Evolutionary conservation across 2,888 invertebrate genomes (phyloP), one percentile per base, ranked within the genome.

Genomic region (Hermaeophaga mercurialis): DNA sequence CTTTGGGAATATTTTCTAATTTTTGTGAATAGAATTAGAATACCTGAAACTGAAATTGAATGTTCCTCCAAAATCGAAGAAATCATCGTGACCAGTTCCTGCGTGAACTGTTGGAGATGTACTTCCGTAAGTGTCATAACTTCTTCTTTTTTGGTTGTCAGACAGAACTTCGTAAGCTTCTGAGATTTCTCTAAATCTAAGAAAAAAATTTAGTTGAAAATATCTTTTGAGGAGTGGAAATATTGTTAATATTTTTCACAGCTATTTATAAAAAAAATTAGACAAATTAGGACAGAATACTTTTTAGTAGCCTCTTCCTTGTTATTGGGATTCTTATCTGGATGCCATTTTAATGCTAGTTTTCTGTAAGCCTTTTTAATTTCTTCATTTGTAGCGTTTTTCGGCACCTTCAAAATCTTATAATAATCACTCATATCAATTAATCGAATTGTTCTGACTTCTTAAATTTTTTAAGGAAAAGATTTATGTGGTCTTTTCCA

Each of bases 151-250:
- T 11, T 48, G 56, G 4, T 14, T 14, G 31, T 62, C 60, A 1
- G 62, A 60, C 11, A 62, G 18, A 11, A 62, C 48, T 47, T 62
- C 62, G 44, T 62, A 62, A 7, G 62, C 62, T 44, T 62, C 60
- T 9, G 62, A 62, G n/a, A 62, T 62, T 22, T 62, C 62, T 34
- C 54, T 56, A 39, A 62, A 62, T 31, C 43, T 43, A 8, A 8
- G 26, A 43, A 33, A 33, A 3, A 33, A n/a, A n/a, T n/a, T n/a
- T n/a, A n/a, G n/a, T n/a, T n/a, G n/a, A 22, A 22, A 7, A 22
- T 22, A 5, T 7, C 22, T 5, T 5, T 12, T 5, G 7, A 11
- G 14, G 34, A 34, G 3, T 3, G 34, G 8, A 11, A 6, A 34
- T n/a, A 15, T 34, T 5, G 12, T 33, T 34, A 34, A 15, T 14